Evolutionary conservation across 2,888 invertebrate species (phyloP).

Genomic region (Lingula anatina): DNA sequence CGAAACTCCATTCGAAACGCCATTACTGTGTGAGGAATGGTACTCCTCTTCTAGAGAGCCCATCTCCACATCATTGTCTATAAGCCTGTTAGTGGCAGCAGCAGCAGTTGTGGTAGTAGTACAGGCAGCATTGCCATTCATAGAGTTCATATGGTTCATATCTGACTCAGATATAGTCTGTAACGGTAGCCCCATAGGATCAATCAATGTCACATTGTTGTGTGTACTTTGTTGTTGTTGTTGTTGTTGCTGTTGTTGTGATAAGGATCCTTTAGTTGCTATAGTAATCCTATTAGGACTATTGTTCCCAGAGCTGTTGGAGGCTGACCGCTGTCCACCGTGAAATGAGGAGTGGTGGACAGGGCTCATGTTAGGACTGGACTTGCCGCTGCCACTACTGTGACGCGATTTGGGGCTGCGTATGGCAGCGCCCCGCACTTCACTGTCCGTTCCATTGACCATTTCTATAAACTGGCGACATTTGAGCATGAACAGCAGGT

Average conservation of each 20-base stretch:
- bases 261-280: conserved; percentile 23
- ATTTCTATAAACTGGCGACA: conserved; percentile 98
- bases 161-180: conserved; percentile 29
- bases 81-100: conserved; percentile 17
- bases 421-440: conserved; percentile 59
- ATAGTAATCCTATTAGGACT: conserved; percentile 35
- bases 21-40: conserved; percentile 31
- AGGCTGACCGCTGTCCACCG: conserved; percentile 12
- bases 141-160: no score
- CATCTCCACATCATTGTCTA: conserved; percentile 43
- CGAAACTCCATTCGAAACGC: conserved; percentile 27
- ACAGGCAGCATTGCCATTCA: no score
- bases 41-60: conserved; percentile 25
- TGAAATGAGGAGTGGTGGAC: conserved; percentile 26
- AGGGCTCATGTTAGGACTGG: conserved; percentile 48
- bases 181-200: no score
- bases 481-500: conserved; percentile 90
- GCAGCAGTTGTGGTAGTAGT: conserved; percentile 26
- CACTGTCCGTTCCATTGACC: conserved; percentile 61
- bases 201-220: no score
- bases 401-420: conserved; percentile 45
- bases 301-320: conserved; percentile 23
- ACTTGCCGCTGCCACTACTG: conserved; percentile 42
- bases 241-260: conserved; percentile 7
- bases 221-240: conserved; percentile 5